phyloP scores from a whole-genome alignment of 2,888 invertebrate genomes.

The Nymphalis polychloros region DNA sequence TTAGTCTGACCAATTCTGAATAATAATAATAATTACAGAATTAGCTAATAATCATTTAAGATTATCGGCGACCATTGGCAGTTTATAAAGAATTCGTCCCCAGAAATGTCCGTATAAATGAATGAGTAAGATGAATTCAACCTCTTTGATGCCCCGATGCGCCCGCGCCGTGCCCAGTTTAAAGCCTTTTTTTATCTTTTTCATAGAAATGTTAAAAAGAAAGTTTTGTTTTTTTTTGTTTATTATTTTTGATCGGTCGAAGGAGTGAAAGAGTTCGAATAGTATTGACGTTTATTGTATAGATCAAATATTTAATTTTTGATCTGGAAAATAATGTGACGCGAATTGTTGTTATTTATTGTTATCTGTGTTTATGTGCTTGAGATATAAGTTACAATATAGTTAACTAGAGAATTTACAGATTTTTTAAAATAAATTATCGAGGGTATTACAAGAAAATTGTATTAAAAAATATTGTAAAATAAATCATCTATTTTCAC shows the following conservation, averaged over 20 bases:
- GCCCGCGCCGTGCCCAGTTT: conserved; percentile 26
- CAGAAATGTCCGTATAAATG: conserved; percentile 32
- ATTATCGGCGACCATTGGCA: conserved; percentile 29
- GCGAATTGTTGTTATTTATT: no score
- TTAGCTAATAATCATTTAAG: conserved; percentile 17
- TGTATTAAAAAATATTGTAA: no score
- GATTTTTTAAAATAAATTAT: no score
- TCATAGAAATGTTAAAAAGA: conserved; percentile 36
- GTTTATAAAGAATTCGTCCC: conserved; percentile 32
- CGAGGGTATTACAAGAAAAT: no score
- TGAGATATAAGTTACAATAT: no score
- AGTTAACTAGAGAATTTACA: no score
- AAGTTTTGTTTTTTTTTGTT: conserved; percentile 24
- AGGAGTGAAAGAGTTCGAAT: conserved; percentile 16
- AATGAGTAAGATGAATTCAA: conserved; percentile 34
- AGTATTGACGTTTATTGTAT: conserved; percentile 8
- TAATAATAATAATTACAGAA: conserved; percentile 10
- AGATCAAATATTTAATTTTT: no score
- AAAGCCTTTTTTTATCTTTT: conserved; percentile 28
- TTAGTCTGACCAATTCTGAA: not conserved
- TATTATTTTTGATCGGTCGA: conserved; percentile 1
- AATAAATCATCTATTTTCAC: no score
- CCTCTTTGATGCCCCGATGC: conserved; percentile 31
- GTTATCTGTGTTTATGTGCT: no score
- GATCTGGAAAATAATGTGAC: no score